Evolutionary conservation across 2,113 vertebrate genomes (phyloP).

Genomic region (Mungos mungo): DNA sequence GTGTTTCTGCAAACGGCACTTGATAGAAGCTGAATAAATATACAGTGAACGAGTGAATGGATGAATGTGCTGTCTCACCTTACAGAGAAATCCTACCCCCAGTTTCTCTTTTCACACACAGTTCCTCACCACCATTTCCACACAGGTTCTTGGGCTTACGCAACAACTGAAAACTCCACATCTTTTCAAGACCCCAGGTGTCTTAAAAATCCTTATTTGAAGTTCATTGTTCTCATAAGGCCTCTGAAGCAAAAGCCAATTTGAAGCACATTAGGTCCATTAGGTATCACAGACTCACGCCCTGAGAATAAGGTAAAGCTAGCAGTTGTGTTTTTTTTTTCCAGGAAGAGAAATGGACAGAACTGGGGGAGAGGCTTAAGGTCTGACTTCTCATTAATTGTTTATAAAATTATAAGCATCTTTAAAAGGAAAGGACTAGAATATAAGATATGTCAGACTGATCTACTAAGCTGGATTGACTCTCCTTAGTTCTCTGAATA

Average conservation of each 20-base stretch:
- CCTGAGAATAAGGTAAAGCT: background rate
- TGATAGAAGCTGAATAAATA: background rate
- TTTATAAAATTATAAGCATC: background rate
- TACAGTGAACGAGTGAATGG: background rate
- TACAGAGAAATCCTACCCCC: background rate
- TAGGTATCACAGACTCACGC: background rate
- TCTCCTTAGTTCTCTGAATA: background rate
- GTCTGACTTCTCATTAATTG: background rate
- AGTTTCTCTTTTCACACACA: background rate
- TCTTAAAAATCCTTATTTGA: background rate
- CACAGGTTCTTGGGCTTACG: background rate
- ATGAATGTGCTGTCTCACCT: background rate
- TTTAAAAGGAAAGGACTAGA: background rate
- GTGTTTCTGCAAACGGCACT: background rate
- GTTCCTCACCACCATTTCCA: background rate
- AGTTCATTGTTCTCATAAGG: background rate
- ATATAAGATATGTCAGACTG: background rate
- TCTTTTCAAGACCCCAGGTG: background rate
- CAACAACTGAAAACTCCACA: background rate
- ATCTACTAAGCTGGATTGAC: background rate
- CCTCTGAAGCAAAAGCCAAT: background rate
- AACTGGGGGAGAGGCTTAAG: background rate
- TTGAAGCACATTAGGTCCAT: background rate
- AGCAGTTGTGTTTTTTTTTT: no score
- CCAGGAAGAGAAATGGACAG: no score